A percentile compares a stretch with the other conserved stretches of the same genome.
These are phyloP conservation scores for Sanderia malayensis DNA, from an alignment of 30 jellyfish, hydroid and myxozoan species.

Conservation along the genomic window DNA sequence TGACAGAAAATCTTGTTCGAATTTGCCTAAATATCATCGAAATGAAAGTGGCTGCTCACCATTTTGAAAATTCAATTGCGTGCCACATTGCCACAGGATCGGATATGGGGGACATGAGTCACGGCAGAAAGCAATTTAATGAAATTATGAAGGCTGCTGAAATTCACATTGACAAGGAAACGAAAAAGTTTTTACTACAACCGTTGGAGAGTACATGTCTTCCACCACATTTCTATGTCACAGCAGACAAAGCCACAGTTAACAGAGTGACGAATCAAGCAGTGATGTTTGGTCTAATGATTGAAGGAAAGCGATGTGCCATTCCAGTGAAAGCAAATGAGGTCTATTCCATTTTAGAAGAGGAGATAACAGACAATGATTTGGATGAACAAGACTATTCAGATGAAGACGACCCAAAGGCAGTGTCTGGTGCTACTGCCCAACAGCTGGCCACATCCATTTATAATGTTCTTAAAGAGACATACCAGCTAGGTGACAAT, in stretches of 20 bases:
- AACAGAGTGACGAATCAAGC: slow-evolving; percentile 20
- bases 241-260: slow-evolving; percentile 18
- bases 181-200: not conserved
- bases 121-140: slow-evolving; percentile 13
- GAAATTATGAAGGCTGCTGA: slow-evolving; percentile 11
- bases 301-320: slow-evolving; percentile 14
- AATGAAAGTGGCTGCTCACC: slow-evolving; percentile 20
- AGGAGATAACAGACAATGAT: not conserved
- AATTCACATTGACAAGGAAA: not conserved
- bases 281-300: slow-evolving; percentile 9
- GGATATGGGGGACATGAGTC: slow-evolving; percentile 25
- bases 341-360: not conserved
- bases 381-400: slow-evolving; percentile 4
- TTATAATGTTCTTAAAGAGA: not conserved
- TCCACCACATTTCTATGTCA: slow-evolving; percentile 20
- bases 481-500: not conserved
- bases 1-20: slow-evolving; percentile 18
- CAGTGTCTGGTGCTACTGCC: slow-evolving; percentile 26
- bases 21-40: slow-evolving; percentile 4
- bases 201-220: slow-evolving; percentile 2
- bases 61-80: slow-evolving; percentile 12
- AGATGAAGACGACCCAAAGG: slow-evolving; percentile 1
- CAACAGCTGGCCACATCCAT: slow-evolving; percentile 11
- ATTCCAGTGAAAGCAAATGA: slow-evolving; percentile 18
- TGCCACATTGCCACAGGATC: slow-evolving; percentile 28